A percentile compares a stretch with the other conserved stretches of the same genome.
Evolutionary conservation across 2,113 vertebrate species (phyloP).

Genomic region (Ochotona curzoniae): DNA sequence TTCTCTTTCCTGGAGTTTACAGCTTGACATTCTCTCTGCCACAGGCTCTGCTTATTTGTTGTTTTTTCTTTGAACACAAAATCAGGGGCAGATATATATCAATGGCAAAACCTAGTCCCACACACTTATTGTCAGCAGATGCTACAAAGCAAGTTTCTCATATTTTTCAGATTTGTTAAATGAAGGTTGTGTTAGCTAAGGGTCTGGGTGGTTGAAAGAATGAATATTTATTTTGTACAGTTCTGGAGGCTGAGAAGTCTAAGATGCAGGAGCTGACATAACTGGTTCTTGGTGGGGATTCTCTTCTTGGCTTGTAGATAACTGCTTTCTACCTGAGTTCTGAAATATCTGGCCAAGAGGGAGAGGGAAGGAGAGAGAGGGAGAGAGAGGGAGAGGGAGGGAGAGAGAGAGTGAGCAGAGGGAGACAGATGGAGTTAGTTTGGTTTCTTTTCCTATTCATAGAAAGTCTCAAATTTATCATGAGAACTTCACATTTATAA

Average conservation of each 20-base stretch:
- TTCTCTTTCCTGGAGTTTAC: background rate
- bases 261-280: background rate
- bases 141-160: background rate
- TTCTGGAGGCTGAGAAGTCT: background rate
- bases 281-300: background rate
- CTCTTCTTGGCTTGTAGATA: background rate
- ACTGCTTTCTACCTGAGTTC: background rate
- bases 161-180: background rate
- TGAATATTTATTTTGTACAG: background rate
- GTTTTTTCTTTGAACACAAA: background rate
- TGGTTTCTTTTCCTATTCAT: background rate
- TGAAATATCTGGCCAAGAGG: too few relatives aligned
- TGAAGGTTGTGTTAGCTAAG: background rate
- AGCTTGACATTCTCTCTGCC: background rate
- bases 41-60: background rate
- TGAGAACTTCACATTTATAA: background rate
- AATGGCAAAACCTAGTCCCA: background rate
- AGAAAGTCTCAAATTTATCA: background rate
- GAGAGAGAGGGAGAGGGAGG: too few relatives aligned
- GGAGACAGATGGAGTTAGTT: too few relatives aligned
- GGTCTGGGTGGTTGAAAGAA: background rate
- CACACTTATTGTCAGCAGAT: accelerated
- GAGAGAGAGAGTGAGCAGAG: too few relatives aligned
- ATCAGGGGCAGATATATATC: background rate
- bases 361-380: too few relatives aligned